Conservation (phyloP, 2,113 vertebrate species). For the Steatornis caripensis region DNA sequence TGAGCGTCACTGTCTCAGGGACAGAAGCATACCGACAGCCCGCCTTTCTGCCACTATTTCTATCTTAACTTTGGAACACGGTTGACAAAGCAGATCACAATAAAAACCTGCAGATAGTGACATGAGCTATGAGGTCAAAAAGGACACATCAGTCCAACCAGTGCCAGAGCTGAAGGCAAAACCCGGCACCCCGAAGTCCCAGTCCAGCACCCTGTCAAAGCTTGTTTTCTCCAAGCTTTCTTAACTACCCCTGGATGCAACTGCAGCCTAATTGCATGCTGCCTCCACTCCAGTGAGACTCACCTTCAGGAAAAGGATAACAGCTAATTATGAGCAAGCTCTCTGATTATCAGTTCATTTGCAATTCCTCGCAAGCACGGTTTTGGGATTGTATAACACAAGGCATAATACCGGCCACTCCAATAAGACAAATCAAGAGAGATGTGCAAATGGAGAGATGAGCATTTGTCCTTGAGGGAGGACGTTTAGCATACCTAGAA, state of each 20-base stretch:
- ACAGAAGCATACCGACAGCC: background rate
- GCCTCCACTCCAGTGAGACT: background rate
- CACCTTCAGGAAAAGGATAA: constrained; percentile 31
- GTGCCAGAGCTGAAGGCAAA: background rate
- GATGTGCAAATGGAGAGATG: constrained; percentile 13
- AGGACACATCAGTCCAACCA: background rate
- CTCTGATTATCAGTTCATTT: constrained; percentile 6
- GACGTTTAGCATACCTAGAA: constrained; percentile 51
- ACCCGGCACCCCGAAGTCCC: background rate
- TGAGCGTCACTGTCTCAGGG: background rate
- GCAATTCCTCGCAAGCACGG: background rate
- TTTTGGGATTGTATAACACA: background rate
- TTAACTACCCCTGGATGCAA: background rate
- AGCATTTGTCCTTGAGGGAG: constrained; percentile 63
- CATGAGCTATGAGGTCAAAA: background rate
- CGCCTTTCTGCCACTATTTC: background rate
- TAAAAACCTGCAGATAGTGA: background rate
- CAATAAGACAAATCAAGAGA: background rate
- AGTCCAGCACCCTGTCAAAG: background rate
- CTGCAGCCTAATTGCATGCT: background rate
- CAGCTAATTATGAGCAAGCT: background rate
- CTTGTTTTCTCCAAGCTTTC: background rate
- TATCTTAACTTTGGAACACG: accelerated
- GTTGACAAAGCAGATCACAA: background rate
- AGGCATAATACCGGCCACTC: background rate